Percentiles rank a stretch among this genome's conserved stretches.
Conservation (phyloP, 2,113 vertebrate genomes). For the Rhea pennata region DNA sequence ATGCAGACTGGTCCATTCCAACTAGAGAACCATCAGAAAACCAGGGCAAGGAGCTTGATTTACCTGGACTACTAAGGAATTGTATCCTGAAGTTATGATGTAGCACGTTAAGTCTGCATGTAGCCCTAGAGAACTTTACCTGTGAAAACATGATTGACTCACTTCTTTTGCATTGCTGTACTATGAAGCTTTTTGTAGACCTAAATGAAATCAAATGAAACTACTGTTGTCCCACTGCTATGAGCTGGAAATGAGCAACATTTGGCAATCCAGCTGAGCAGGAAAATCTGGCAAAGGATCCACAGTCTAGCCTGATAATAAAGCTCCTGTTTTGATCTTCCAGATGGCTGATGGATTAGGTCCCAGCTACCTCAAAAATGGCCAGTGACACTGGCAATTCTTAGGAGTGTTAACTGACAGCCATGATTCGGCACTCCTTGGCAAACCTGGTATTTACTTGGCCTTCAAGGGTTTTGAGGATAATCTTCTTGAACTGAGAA, state of each 20-base stretch:
- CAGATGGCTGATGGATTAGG: neutral
- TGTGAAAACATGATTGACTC: neutral
- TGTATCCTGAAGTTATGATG: neutral
- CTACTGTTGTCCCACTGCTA: neutral
- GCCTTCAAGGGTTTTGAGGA: neutral
- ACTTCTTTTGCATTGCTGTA: neutral
- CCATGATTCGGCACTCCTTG: neutral
- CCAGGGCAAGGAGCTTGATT: neutral
- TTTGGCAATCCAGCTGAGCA: neutral
- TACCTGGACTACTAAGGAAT: neutral
- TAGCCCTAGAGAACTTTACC: neutral
- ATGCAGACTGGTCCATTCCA: neutral
- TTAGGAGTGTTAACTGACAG: neutral
- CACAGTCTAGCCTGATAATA: rapidly evolving
- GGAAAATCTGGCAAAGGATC: neutral
- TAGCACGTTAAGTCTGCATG: neutral
- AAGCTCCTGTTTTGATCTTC: neutral
- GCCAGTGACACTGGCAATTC: neutral
- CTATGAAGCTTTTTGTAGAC: neutral
- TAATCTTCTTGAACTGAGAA: neutral
- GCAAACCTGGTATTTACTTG: neutral
- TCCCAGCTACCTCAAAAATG: neutral
- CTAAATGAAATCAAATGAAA: neutral
- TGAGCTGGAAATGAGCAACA: neutral
- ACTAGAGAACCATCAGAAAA: neutral